These are phyloP conservation scores for Anoplolepis gracilipes DNA, from an alignment of 1,140 invertebrate species.

Conservation along the genomic window DNA sequence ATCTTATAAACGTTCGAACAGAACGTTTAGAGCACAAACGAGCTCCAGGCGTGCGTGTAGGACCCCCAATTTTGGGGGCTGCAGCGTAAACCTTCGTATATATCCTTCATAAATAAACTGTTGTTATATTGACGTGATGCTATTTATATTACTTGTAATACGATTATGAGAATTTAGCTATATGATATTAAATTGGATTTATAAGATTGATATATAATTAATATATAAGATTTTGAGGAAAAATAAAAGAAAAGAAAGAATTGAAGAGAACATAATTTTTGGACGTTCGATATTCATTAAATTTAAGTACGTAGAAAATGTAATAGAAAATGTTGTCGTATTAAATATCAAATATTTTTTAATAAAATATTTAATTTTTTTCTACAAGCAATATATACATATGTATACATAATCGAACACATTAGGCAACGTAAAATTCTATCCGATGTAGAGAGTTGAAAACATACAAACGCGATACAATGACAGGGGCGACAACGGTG, in stretches of 20 bases:
- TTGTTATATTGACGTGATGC: neutral
- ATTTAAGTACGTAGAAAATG: too few relatives aligned
- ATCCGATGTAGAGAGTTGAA: neutral
- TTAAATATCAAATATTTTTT: too few relatives aligned
- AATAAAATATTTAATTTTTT: neutral
- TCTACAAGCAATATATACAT: too few relatives aligned
- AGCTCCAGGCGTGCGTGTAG: neutral
- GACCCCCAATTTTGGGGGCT: neutral
- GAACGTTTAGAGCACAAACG: neutral
- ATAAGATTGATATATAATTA: too few relatives aligned
- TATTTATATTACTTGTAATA: too few relatives aligned
- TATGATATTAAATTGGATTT: neutral
- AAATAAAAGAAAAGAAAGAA: too few relatives aligned
- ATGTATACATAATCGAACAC: neutral
- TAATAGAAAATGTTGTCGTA: too few relatives aligned
- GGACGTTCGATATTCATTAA: too few relatives aligned
- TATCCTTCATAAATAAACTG: neutral
- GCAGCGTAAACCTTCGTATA: constrained; percentile 7
- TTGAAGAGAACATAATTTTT: too few relatives aligned
- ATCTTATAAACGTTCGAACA: constrained; percentile 45
- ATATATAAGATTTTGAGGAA: neutral
- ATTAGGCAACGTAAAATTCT: neutral
- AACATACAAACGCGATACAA: constrained; percentile 42
- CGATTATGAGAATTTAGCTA: neutral
- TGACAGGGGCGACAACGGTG: constrained; percentile 75